A percentile compares a stretch with the other conserved stretches of the same genome.
Conservation (phyloP, 92 coral and sea anemone species). For the Ricordea florida region DNA sequence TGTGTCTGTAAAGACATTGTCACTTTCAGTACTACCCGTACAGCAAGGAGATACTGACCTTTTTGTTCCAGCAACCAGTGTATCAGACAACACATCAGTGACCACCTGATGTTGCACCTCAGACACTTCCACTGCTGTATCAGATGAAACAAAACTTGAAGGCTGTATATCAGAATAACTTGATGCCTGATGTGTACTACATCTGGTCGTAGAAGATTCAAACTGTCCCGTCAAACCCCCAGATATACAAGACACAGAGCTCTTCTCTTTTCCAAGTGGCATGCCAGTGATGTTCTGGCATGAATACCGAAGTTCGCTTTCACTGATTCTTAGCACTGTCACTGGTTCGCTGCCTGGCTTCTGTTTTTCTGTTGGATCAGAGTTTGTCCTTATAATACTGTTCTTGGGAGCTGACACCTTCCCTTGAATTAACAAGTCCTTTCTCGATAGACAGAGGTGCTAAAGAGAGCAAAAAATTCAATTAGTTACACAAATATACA, state of each 20-base stretch:
- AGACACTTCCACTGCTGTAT: too few relatives aligned
- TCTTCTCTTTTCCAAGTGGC: too few relatives aligned
- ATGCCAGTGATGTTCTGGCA: slow-evolving; percentile 3
- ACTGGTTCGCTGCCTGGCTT: background rate
- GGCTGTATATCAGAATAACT: too few relatives aligned
- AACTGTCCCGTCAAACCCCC: background rate
- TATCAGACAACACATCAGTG: too few relatives aligned
- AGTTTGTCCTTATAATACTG: background rate
- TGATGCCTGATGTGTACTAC: too few relatives aligned
- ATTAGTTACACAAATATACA: background rate
- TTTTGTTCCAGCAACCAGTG: too few relatives aligned
- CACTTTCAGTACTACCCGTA: background rate
- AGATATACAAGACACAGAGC: background rate
- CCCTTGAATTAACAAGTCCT: background rate
- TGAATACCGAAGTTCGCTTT: slow-evolving; percentile 5
- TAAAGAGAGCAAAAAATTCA: background rate
- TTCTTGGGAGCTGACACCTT: background rate
- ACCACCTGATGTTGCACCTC: too few relatives aligned
- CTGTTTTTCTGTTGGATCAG: background rate
- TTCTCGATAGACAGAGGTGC: background rate
- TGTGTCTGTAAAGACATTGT: slow-evolving; percentile 4
- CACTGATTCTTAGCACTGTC: slow-evolving; percentile 27
- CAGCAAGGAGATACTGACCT: background rate
- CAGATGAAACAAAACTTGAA: too few relatives aligned
- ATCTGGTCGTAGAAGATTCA: too few relatives aligned